Evolutionary conservation across 2,888 invertebrate species (phyloP).

Genomic region (Euzophera pinguis): DNA sequence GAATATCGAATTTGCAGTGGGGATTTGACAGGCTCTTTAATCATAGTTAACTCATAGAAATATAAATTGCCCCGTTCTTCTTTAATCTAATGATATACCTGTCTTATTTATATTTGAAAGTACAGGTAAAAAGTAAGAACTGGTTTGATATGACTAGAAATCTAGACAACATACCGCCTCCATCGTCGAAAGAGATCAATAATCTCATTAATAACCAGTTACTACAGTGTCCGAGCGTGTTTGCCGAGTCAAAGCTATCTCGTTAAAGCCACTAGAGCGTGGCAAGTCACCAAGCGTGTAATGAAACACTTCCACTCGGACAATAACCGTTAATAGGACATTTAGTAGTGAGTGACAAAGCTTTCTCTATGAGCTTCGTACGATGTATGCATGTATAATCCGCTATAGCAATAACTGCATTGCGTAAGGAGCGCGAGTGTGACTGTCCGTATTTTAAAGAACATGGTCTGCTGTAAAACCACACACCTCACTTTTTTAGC

Average conservation of each 20-base stretch:
- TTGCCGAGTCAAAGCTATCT: constrained; percentile 55
- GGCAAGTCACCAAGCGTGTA: constrained; percentile 63
- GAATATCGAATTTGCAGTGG: constrained; percentile 20
- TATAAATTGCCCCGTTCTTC: too few relatives aligned
- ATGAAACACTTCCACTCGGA: constrained; percentile 73
- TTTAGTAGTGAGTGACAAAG: constrained; percentile 55
- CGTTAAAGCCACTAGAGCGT: constrained; percentile 64
- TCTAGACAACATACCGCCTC: not conserved
- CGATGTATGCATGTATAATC: constrained; percentile 9
- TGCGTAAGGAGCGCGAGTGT: constrained; percentile 25
- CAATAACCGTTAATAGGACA: constrained; percentile 69
- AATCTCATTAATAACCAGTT: constrained; percentile 40
- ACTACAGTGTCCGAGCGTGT: constrained; percentile 39
- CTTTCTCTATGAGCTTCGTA: constrained; percentile 43
- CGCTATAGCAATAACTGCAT: constrained; percentile 48
- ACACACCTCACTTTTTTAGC: constrained; percentile 42
- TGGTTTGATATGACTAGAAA: too few relatives aligned
- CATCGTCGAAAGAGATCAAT: constrained; percentile 15
- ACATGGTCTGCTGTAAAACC: constrained; percentile 31
- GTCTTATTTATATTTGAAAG: too few relatives aligned
- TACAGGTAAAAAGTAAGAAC: too few relatives aligned
- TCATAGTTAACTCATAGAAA: too few relatives aligned
- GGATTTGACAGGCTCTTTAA: constrained; percentile 10
- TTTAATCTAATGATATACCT: too few relatives aligned
- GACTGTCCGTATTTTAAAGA: constrained; percentile 21